Evolutionary conservation across 2,113 vertebrate species (phyloP), one percentile per base, ranked within the genome.

Genomic region (Forbesichthys agassizii): DNA sequence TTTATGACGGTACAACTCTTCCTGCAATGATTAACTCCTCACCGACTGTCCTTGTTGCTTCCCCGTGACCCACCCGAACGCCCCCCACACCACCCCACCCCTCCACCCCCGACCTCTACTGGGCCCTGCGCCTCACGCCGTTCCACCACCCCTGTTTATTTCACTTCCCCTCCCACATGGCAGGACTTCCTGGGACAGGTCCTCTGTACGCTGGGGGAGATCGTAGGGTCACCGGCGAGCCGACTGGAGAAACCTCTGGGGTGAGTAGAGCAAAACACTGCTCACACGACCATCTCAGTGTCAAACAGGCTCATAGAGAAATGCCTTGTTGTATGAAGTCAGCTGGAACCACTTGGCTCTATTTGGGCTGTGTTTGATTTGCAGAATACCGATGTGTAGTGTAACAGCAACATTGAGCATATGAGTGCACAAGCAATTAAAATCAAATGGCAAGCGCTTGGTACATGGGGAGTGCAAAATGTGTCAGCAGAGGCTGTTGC

Each of bases 141-240:
- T 51, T 69, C 33, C 54, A 48, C 60, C 63, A 48, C 49, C 27
- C 64, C 57, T 66, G 63, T 78, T 69, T 77, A 33, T 74, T 65
- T 70, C 33, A 74, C 64, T 73, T 63, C 70, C 68, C 42, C 6
- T 18, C 36, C 33, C 36, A 55, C 65, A 85, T 36, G 79, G 53
- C 83, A 98, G 96, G 96, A 98, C 86, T 98, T 98, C 87, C 92
- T 98, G 83, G 96, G 96, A 75, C 96, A 98, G 85, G 91, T 95
- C 36, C 93, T 95, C 90, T 98, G 96, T 82, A 98, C 96, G 4
- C 90, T 98, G 46, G 96, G 96, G n/a, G 96, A 98, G 88, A 97
- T 98, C 0, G 96, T 98, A 59, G 96, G 96, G 71, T 98, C 96
- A 1, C 89, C 96, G 0, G 96, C 94, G 81, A 96, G 96, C 81